These are phyloP conservation scores for Chaenogobius annularis DNA, from an alignment of 2,113 vertebrate genomes.

Conservation along the genomic window DNA sequence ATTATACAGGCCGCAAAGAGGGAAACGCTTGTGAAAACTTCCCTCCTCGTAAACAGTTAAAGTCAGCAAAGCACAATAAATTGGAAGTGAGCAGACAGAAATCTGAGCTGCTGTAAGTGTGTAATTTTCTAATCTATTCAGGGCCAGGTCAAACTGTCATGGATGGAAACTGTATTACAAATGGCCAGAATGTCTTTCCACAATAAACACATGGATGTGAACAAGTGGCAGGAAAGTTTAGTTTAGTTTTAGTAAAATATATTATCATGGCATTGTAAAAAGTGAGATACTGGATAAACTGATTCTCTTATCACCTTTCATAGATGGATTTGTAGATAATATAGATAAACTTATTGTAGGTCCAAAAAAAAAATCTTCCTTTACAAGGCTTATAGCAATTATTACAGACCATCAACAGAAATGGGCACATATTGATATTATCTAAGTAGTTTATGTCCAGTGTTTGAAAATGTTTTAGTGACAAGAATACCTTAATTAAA, in stretches of 20 bases:
- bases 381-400: too few species aligned
- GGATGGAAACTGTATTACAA: slow-evolving; percentile 54
- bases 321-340: too few species aligned
- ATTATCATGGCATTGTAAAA: slow-evolving; percentile 11
- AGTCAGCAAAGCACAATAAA: slow-evolving; percentile 62
- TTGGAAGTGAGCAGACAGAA: slow-evolving; percentile 60
- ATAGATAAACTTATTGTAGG: too few species aligned
- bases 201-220: slow-evolving; percentile 54
- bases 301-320: not conserved
- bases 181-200: slow-evolving; percentile 55
- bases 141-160: slow-evolving; percentile 55
- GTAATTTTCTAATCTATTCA: slow-evolving; percentile 65
- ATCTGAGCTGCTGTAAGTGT: slow-evolving; percentile 63
- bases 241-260: slow-evolving; percentile 19
- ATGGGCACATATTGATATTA: too few species aligned
- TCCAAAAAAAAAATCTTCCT: too few species aligned
- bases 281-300: not conserved
- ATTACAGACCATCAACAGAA: too few species aligned
- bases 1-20: slow-evolving; percentile 34
- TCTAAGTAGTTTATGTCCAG: too few species aligned
- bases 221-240: slow-evolving; percentile 23
- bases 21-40: slow-evolving; percentile 62
- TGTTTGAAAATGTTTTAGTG: too few species aligned
- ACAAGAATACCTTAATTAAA: too few species aligned
- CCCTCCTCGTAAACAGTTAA: slow-evolving; percentile 48